Evolutionary conservation across 1,140 invertebrate genomes (phyloP).

Genomic region (Heliothis subflexa): DNA sequence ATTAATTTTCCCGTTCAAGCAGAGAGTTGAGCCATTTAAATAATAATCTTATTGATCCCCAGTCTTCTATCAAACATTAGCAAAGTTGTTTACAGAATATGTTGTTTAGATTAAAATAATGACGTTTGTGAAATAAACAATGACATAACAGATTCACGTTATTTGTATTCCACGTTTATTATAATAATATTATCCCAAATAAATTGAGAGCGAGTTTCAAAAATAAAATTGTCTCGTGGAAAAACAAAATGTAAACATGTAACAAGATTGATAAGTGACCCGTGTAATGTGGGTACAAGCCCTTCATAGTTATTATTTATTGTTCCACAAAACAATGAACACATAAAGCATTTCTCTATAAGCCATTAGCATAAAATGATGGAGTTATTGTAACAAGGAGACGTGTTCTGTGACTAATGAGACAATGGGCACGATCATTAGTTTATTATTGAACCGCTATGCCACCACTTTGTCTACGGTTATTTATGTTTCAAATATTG

Average conservation of each 20-base stretch:
- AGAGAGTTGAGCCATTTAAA: too few species aligned
- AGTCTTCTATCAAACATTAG: neutral
- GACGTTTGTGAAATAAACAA: neutral
- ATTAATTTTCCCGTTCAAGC: neutral
- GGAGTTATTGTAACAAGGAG: slow-evolving; percentile 58
- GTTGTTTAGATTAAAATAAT: neutral
- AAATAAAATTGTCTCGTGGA: slow-evolving; percentile 52
- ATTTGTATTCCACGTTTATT: slow-evolving; percentile 1
- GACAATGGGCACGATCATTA: slow-evolving; percentile 41
- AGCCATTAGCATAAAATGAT: slow-evolving; percentile 78
- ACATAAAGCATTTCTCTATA: slow-evolving; percentile 80
- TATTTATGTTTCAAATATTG: slow-evolving; percentile 29
- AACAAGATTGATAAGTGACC: slow-evolving; percentile 43
- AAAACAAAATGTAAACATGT: slow-evolving; percentile 54
- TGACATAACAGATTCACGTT: slow-evolving; percentile 19
- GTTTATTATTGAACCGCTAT: slow-evolving; percentile 33
- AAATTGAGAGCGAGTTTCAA: slow-evolving; percentile 24
- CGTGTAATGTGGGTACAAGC: slow-evolving; percentile 47
- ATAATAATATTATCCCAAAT: slow-evolving; percentile 37
- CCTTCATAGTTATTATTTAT: slow-evolving; percentile 72
- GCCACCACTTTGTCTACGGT: slow-evolving; percentile 31
- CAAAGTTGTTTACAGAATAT: neutral
- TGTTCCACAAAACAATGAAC: slow-evolving; percentile 80
- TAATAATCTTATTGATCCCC: too few species aligned
- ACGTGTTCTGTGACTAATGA: slow-evolving; percentile 55